Base-by-base conservation (phyloP, 2,113 vertebrate species). In the Pipa parva region DNA sequence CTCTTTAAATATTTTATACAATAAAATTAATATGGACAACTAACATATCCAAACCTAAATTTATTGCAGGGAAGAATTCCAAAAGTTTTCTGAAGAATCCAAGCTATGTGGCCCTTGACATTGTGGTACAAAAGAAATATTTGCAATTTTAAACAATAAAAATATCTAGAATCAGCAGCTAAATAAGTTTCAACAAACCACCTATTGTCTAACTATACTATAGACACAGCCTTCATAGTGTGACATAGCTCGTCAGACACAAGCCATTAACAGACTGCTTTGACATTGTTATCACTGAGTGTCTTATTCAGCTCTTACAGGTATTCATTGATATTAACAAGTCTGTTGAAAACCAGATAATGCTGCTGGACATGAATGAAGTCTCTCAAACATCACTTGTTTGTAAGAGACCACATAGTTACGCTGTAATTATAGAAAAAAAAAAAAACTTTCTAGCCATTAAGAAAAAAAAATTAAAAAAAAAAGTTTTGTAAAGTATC, bases 91-190 rank as follows among this genome's bases (percentile, higher is more conserved):
- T 39, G 21, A 20, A 24, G 39, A 48, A 57, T 48, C 20, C 51
- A 20, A 56, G 51, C 50, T 27, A 55, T 64, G 62, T 39, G 62
- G 6, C 48, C 29, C 24, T 39, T 36, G 48, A 51, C 31, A 52
- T 63, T 26, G 49, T 52, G 37, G 48, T 25, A 63, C 9, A 22
- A 51, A 22, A n/a, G 45, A 63, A 50, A 63, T 50, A 22, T 58
- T 21, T 58, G 18, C 3, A 3, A 36, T 36, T 15, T 12, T 15
- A 58, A 58, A 58, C 55, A 58, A 58, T 36, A 20, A 58, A 20
- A 15, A 10, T 7, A 42, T 42, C 13, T n/a, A 7, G n/a, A 58
- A 18, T 22, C 29, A 33, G 8, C 55, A 22, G 8, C 8, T 21
- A 36, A 33, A 36, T n/a, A 26, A 11, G 64, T 49, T n/a, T 50